phyloP scores from a whole-genome alignment of 2,888 invertebrate genomes.

The Cantharis nigra region DNA sequence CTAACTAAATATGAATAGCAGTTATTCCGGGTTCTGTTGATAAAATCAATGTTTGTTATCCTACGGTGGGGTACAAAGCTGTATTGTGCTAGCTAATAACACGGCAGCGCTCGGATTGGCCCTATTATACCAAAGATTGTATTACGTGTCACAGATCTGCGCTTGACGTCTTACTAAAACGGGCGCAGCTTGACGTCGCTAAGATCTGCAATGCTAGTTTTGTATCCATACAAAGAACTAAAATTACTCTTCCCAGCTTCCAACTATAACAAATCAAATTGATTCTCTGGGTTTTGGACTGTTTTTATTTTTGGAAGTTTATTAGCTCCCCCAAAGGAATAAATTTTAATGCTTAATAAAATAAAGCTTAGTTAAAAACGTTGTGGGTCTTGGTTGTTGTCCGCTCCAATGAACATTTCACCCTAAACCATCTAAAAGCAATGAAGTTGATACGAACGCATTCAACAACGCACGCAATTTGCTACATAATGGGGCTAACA shows the following conservation, averaged over 20 bases:
- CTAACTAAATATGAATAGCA: constrained; percentile 18
- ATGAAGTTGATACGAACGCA: constrained; percentile 44
- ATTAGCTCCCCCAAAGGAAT: not conserved
- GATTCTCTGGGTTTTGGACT: not conserved
- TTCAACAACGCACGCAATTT: constrained; percentile 51
- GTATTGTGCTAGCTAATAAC: constrained; percentile 51
- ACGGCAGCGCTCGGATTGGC: constrained; percentile 49
- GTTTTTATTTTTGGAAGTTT: not conserved
- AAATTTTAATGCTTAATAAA: constrained; percentile 19
- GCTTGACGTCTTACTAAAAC: constrained; percentile 52
- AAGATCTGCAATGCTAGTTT: constrained; percentile 27
- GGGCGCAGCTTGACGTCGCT: constrained; percentile 44
- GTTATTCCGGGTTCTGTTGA: constrained; percentile 38
- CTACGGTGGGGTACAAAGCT: constrained; percentile 43
- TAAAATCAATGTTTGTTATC: constrained; percentile 51
- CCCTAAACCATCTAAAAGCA: constrained; percentile 40
- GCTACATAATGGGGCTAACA: constrained; percentile 53
- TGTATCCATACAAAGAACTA: constrained; percentile 8
- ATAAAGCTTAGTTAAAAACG: constrained; percentile 27
- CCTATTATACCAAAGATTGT: constrained; percentile 55
- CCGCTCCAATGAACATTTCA: constrained; percentile 42
- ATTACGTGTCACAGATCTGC: constrained; percentile 53
- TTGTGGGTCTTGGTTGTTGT: constrained; percentile 45
- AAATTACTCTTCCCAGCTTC: constrained; percentile 18
- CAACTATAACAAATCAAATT: constrained; percentile 1